Evolutionary conservation across 2,888 invertebrate genomes (phyloP).

Genomic region (Charanyca ferruginea): DNA sequence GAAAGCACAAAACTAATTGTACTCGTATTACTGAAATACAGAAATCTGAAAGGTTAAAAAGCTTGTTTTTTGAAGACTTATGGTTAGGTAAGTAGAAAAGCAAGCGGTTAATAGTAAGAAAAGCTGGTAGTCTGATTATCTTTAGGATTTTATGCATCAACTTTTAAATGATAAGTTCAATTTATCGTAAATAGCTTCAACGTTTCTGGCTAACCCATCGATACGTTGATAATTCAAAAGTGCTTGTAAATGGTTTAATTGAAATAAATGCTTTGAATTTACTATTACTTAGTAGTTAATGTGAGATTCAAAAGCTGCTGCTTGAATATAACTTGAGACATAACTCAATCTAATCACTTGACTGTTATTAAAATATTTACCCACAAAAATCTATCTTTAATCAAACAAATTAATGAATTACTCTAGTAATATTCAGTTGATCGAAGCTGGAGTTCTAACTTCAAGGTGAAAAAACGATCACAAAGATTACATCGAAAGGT

Average conservation of each 20-base stretch:
- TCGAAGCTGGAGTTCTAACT: too few species aligned
- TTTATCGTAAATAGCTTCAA: too few species aligned
- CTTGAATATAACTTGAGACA: background rate
- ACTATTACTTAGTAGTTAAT: background rate
- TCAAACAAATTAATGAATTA: background rate
- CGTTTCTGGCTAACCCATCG: too few species aligned
- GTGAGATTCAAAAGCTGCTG: background rate
- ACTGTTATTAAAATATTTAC: background rate
- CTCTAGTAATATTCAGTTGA: too few species aligned
- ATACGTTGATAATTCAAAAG: too few species aligned
- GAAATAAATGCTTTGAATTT: too few species aligned
- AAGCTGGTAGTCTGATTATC: too few species aligned
- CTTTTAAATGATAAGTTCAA: background rate
- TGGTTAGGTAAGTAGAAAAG: background rate
- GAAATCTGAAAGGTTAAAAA: background rate
- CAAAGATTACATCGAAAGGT: background rate
- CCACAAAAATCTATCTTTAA: background rate
- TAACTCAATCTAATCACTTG: background rate
- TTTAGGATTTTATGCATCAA: too few species aligned
- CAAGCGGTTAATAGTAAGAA: too few species aligned
- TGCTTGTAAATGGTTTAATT: too few species aligned
- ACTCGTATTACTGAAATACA: constrained; percentile 21
- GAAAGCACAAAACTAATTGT: background rate
- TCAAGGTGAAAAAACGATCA: too few species aligned
- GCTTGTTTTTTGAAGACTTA: background rate